Evolutionary conservation across 2,888 invertebrate genomes (phyloP).

Genomic region (Diplazon laetatorius): DNA sequence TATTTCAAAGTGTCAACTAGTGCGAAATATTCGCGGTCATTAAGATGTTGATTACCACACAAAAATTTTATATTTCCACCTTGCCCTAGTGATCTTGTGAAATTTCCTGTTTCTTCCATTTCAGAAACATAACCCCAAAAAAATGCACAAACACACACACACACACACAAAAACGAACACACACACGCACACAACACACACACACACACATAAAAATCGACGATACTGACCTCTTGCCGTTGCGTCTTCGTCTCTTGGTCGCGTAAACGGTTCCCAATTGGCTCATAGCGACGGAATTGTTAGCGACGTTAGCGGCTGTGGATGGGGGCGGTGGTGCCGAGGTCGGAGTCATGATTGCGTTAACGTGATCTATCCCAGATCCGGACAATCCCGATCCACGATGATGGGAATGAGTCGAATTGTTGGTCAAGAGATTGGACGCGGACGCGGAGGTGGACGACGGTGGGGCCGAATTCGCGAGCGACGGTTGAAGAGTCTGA

Average conservation of each 20-base stretch:
- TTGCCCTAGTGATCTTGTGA: no score
- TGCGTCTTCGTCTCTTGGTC: slow-evolving; percentile 96
- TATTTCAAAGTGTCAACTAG: no score
- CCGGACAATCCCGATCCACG: slow-evolving; percentile 50
- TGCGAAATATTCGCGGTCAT: no score
- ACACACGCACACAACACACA: no score
- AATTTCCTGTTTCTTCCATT: no score
- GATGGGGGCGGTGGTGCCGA: slow-evolving; percentile 79
- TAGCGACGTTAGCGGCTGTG: slow-evolving; percentile 77
- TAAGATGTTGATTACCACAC: no score
- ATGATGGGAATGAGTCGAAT: slow-evolving; percentile 44
- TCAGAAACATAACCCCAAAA: no score
- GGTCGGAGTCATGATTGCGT: slow-evolving; percentile 76
- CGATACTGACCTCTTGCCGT: slow-evolving; percentile 96
- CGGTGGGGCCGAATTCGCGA: slow-evolving; percentile 42
- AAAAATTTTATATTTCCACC: no score
- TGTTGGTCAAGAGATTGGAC: slow-evolving; percentile 22
- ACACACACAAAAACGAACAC: no score
- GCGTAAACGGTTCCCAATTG: slow-evolving; percentile 98
- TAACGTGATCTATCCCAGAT: slow-evolving; percentile 61
- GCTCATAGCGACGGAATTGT: slow-evolving; percentile 87
- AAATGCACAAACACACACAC: no score
- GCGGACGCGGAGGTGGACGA: slow-evolving; percentile 30
- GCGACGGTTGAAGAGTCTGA: slow-evolving; percentile 66
- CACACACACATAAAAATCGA: not conserved